Evolutionary conservation across 2,113 vertebrate species (phyloP).

Genomic region (Irena cyanogastra): DNA sequence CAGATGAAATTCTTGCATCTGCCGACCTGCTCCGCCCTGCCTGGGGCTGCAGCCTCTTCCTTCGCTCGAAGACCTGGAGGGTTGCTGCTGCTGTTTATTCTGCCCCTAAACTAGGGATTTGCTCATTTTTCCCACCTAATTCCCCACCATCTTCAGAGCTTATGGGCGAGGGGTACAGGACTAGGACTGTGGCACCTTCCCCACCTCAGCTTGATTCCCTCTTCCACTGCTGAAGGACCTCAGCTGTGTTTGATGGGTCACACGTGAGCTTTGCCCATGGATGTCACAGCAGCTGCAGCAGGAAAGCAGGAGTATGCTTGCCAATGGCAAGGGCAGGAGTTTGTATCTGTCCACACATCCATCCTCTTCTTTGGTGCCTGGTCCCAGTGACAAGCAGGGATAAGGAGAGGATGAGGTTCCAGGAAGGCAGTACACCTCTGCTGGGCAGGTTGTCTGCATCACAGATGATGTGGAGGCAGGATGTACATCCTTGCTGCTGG

Average conservation of each 20-base stretch:
- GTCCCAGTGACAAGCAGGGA: neutral
- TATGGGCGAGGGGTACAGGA: fast-evolving
- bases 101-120: neutral
- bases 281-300: fast-evolving
- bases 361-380: neutral
- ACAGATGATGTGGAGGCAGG: fast-evolving
- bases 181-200: neutral
- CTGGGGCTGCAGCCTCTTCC: neutral
- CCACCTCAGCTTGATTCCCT: neutral
- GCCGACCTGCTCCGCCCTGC: neutral
- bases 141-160: neutral
- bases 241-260: neutral
- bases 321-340: neutral
- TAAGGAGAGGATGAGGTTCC: neutral
- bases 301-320: neutral
- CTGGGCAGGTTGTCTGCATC: neutral
- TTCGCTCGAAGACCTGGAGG: fast-evolving
- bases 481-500: neutral
- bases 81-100: neutral
- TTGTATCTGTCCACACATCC: neutral
- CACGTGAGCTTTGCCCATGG: fast-evolving
- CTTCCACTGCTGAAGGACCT: neutral
- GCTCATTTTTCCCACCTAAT: neutral
- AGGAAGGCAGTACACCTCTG: neutral
- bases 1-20: constrained; percentile 27